phyloP scores from a whole-genome alignment of 2,888 invertebrate species.

The Deroplatys truncata region DNA sequence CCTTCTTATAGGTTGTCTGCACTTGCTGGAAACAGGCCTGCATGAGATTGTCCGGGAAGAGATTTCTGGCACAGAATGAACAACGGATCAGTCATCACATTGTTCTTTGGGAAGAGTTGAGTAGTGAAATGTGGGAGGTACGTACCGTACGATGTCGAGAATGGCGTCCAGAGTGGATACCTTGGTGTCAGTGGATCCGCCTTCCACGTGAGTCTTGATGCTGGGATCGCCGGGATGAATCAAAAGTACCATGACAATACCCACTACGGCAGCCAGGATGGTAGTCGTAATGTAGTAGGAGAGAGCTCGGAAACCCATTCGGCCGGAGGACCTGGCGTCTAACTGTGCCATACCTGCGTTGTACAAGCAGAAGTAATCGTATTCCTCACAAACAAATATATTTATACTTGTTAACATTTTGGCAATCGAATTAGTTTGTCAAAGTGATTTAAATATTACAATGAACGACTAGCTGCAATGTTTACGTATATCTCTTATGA shows the following conservation, averaged over 20 bases:
- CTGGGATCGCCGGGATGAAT: constrained; percentile 61
- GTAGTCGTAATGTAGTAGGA: constrained; percentile 63
- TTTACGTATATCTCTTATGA: no score
- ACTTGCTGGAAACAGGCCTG: constrained; percentile 57
- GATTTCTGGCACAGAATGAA: constrained; percentile 45
- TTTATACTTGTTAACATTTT: neutral
- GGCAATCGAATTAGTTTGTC: no score
- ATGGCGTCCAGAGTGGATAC: constrained; percentile 55
- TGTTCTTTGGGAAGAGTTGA: neutral
- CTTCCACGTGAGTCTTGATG: constrained; percentile 40
- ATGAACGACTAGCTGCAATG: no score
- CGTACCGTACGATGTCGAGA: constrained; percentile 54
- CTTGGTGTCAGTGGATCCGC: constrained; percentile 37
- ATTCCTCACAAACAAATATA: no score
- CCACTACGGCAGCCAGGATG: constrained; percentile 58
- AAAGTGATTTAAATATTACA: neutral
- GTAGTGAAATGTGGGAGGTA: neutral
- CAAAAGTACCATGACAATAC: constrained; percentile 57
- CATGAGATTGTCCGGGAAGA: constrained; percentile 58
- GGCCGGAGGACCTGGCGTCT: constrained; percentile 59
- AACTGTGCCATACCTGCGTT: constrained; percentile 56
- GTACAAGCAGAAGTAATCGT: constrained; percentile 1
- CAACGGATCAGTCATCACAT: neutral
- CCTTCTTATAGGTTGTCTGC: constrained; percentile 48
- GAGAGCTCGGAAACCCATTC: constrained; percentile 59